Percentiles rank a stretch among this genome's conserved stretches.
Conservation (phyloP, 2,797 vertebrate species). For the Hyperoplus lanceolatus region DNA sequence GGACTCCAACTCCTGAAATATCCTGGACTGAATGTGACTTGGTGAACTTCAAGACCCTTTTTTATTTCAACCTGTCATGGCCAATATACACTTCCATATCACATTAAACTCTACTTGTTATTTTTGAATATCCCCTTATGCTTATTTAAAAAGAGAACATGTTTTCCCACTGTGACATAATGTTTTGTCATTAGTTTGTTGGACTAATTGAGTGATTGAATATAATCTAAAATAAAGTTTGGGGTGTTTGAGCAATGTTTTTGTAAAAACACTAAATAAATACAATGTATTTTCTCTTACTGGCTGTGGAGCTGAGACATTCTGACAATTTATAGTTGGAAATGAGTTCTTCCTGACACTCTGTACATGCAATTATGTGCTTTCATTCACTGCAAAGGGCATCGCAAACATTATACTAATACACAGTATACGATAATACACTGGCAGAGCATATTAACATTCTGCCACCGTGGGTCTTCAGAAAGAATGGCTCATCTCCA, state of each 20-base stretch:
- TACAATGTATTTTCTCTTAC: neutral
- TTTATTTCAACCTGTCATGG: neutral
- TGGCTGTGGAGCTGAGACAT: neutral
- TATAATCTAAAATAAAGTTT: neutral
- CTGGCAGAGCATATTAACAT: constrained; percentile 3
- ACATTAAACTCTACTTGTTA: neutral
- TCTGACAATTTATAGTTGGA: neutral
- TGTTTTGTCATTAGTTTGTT: neutral
- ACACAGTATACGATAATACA: neutral
- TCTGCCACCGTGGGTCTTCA: neutral
- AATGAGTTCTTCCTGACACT: neutral
- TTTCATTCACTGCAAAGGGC: neutral
- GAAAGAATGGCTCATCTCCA: neutral
- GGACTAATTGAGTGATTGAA: neutral
- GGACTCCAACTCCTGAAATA: neutral
- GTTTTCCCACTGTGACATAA: neutral
- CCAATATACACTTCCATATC: neutral
- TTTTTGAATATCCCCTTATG: neutral
- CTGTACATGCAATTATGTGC: neutral
- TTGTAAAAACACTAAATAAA: neutral
- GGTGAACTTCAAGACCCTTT: neutral
- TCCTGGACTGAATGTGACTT: neutral
- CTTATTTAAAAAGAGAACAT: neutral
- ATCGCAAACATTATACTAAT: neutral
- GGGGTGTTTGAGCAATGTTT: neutral